Conservation (phyloP, 2,797 vertebrate species). For the Thripadectes ignobilis region DNA sequence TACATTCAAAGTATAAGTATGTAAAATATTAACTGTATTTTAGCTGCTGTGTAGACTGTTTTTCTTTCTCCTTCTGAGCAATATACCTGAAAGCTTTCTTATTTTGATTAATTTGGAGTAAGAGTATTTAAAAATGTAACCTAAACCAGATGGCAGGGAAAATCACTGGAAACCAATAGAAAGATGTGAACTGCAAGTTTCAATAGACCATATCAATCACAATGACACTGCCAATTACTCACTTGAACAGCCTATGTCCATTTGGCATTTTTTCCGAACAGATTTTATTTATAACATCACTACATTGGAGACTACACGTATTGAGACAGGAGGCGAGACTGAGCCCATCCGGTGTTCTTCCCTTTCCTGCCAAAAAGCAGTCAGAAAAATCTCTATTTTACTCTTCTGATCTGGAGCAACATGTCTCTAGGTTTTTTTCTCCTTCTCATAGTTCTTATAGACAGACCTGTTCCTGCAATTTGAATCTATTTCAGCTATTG, state of each 20-base stretch:
- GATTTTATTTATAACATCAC: background rate
- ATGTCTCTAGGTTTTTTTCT: background rate
- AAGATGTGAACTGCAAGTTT: background rate
- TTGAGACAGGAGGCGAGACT: background rate
- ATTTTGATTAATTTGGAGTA: background rate
- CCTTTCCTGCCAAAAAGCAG: background rate
- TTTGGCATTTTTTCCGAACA: conserved; percentile 26
- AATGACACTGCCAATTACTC: background rate
- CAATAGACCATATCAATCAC: background rate
- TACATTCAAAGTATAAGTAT: background rate
- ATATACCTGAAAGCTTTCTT: background rate
- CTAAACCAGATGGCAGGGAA: conserved; percentile 8
- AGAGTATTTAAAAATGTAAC: background rate
- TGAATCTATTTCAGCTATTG: background rate
- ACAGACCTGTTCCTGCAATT: background rate
- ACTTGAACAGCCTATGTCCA: background rate
- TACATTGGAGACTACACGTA: background rate
- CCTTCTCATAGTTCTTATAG: background rate
- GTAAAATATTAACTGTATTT: background rate
- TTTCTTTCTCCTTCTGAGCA: background rate
- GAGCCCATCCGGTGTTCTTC: background rate
- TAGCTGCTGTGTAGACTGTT: background rate
- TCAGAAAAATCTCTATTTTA: background rate
- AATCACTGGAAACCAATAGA: background rate
- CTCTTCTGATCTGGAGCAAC: background rate